Conservation (phyloP, 2,888 invertebrate species). For the Amaurobius ferox region DNA sequence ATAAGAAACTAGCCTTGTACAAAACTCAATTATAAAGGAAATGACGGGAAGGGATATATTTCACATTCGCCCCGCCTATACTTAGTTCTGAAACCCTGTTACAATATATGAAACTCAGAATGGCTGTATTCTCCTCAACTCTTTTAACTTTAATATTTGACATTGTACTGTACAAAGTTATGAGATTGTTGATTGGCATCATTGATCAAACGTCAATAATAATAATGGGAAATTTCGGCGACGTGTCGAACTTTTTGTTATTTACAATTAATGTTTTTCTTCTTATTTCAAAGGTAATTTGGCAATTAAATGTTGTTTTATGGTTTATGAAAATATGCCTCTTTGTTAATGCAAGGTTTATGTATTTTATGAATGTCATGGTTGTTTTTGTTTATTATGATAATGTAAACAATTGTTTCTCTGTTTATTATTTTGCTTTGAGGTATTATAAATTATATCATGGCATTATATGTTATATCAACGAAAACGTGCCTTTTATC, state of each 20-base stretch:
- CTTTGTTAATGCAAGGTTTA: not conserved
- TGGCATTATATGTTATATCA: not conserved
- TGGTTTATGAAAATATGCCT: not conserved
- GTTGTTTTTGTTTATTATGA: not conserved
- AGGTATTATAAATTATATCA: not conserved
- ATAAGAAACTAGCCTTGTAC: no score
- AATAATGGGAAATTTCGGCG: slow-evolving; percentile 57
- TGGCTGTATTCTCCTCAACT: no score
- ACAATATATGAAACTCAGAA: no score
- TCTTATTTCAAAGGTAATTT: slow-evolving; percentile 37
- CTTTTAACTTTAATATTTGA: no score
- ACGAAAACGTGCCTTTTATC: no score
- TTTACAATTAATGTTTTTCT: slow-evolving; percentile 50
- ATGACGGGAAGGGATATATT: no score
- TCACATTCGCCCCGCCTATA: no score
- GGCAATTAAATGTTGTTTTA: not conserved
- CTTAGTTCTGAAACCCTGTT: no score
- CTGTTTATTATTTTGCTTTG: not conserved
- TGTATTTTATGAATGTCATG: not conserved
- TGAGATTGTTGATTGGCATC: slow-evolving; percentile 6
- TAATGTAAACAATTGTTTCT: not conserved
- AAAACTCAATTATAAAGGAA: no score
- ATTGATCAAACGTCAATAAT: not conserved
- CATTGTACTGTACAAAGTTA: no score
- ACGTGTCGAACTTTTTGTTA: slow-evolving; percentile 62